These are phyloP conservation scores for Gastrophysa polygoni DNA, from an alignment of 2,888 invertebrate species.

Conservation along the genomic window DNA sequence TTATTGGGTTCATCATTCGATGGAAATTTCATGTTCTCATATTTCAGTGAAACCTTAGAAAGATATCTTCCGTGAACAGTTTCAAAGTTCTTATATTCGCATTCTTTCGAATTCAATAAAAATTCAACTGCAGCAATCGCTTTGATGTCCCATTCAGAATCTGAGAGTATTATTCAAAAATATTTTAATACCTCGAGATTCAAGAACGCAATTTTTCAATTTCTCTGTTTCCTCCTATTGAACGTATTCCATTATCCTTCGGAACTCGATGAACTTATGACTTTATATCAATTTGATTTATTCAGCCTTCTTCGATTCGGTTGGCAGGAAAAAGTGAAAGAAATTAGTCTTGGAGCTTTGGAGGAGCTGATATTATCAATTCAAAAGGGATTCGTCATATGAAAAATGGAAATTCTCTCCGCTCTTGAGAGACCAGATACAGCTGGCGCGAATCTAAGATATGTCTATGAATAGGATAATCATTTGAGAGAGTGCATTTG, in stretches of 20 bases:
- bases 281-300: conserved; percentile 10
- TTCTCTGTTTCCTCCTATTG: conserved; percentile 2
- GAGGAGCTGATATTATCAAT: neutral
- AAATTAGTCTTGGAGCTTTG: neutral
- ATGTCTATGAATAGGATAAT: conserved; percentile 2
- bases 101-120: neutral
- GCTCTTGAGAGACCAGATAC: neutral
- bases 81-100: neutral
- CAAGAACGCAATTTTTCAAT: neutral
- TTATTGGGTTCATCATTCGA: too few species aligned
- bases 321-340: neutral
- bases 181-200: neutral
- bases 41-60: too few species aligned
- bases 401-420: conserved; percentile 1
- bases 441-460: conserved; percentile 8
- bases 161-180: neutral
- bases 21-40: too few species aligned
- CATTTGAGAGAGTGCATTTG: neutral
- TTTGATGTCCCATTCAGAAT: neutral
- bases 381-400: conserved; percentile 5
- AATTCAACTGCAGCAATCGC: neutral
- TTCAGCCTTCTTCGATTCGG: neutral
- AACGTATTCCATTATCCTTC: conserved; percentile 2
- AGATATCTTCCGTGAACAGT: too few species aligned
- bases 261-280: conserved; percentile 1